Evolutionary conservation across 2,797 vertebrate species (phyloP).

Genomic region (Bradypus variegatus): DNA sequence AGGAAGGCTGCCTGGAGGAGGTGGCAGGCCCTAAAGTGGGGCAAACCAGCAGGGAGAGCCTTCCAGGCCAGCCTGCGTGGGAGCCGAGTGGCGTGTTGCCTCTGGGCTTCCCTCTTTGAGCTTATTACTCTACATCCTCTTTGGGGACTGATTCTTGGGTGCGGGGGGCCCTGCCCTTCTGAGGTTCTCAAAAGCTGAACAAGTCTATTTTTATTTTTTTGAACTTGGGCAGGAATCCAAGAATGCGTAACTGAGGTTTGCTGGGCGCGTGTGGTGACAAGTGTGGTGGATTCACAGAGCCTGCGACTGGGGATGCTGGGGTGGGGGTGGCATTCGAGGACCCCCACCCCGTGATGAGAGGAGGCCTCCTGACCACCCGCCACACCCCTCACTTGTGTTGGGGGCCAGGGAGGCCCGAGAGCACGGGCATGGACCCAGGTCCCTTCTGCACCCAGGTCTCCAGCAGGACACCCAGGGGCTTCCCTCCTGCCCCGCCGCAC

Average conservation of each 20-base stretch:
- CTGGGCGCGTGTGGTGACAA: background rate
- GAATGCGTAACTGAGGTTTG: background rate
- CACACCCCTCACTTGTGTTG: background rate
- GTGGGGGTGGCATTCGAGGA: no score
- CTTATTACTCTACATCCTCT: background rate
- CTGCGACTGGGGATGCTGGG: no score
- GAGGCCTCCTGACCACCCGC: background rate
- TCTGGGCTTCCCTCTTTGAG: background rate
- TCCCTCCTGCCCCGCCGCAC: no score
- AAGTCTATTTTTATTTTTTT: constrained; percentile 25
- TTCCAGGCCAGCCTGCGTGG: background rate
- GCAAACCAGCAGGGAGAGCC: background rate
- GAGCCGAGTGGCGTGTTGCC: background rate
- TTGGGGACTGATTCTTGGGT: background rate
- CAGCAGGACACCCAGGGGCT: accelerated
- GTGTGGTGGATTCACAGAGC: background rate
- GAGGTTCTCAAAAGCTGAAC: background rate
- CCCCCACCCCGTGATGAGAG: no score
- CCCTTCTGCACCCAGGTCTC: background rate
- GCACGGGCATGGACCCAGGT: no score
- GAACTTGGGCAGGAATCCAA: constrained; percentile 30
- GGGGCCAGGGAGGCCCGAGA: background rate
- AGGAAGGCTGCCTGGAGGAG: background rate
- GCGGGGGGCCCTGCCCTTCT: background rate
- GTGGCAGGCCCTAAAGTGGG: background rate